Evolutionary conservation across 2,888 invertebrate species (phyloP).

Genomic region (Spatulosminthurus flaviceps): DNA sequence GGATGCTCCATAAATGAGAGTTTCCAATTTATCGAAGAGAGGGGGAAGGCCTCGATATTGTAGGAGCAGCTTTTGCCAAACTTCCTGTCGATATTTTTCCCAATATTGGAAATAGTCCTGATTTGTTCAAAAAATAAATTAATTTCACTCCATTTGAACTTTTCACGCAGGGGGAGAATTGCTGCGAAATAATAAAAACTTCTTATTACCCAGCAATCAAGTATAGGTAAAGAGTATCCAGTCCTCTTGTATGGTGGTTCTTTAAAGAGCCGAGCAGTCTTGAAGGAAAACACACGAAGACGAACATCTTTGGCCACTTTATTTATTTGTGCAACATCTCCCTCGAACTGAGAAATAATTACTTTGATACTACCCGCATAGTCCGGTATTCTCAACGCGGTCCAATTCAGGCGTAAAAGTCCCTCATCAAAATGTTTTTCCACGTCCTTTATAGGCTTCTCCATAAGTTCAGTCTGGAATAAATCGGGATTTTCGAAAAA

Average conservation of each 20-base stretch:
- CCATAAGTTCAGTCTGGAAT: conserved; percentile 77
- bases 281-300: conserved; percentile 68
- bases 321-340: conserved; percentile 65
- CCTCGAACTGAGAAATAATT: conserved; percentile 57
- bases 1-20: conserved; percentile 80
- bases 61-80: conserved; percentile 74
- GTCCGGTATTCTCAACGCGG: conserved; percentile 81
- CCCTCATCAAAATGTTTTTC: conserved; percentile 84
- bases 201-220: conserved; percentile 61
- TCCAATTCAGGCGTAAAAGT: conserved; percentile 84
- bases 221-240: conserved; percentile 50
- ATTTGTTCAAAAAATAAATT: too few relatives aligned
- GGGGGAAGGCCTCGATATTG: conserved; percentile 84
- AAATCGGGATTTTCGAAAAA: conserved; percentile 58
- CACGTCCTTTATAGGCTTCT: conserved; percentile 74
- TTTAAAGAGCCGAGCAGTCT: conserved; percentile 64
- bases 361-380: conserved; percentile 68
- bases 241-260: conserved; percentile 58
- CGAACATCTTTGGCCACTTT: conserved; percentile 68
- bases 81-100: conserved; percentile 75
- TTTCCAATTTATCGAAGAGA: conserved; percentile 85
- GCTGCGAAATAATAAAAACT: background rate
- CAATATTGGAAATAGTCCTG: conserved; percentile 79
- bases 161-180: too few relatives aligned
- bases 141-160: background rate